These are phyloP conservation scores for Cataglyphis albicans DNA, from an alignment of 2,888 invertebrate genomes.

Conservation along the genomic window DNA sequence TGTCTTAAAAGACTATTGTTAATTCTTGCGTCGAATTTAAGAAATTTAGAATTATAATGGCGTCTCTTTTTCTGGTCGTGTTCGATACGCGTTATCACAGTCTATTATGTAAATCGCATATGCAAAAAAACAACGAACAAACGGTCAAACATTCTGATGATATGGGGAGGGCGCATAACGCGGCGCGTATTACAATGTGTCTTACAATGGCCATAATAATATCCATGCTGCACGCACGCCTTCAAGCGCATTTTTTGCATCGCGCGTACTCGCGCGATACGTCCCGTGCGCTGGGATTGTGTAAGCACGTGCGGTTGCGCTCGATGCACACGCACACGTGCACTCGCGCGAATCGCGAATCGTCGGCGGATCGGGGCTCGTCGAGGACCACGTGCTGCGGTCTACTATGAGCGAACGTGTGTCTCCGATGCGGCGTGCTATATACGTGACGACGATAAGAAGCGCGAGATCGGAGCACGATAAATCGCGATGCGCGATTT, in stretches of 20 bases:
- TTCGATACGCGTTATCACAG: slow-evolving; percentile 18
- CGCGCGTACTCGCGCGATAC: slow-evolving; percentile 23
- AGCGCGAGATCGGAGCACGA: slow-evolving; percentile 1
- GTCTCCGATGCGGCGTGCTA: slow-evolving; percentile 17
- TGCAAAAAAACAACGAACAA: not conserved
- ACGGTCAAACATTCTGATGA: not conserved
- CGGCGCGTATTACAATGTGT: slow-evolving; percentile 1
- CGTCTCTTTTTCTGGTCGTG: slow-evolving; percentile 13
- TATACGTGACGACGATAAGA: not conserved
- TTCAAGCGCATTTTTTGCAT: not conserved
- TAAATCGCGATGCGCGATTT: slow-evolving; percentile 16
- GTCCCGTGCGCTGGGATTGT: slow-evolving; percentile 15
- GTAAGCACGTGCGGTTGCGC: slow-evolving; percentile 25
- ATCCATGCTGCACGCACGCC: slow-evolving; percentile 15
- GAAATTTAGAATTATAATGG: slow-evolving; percentile 13
- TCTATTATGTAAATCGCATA: slow-evolving; percentile 14
- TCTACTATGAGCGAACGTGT: slow-evolving; percentile 50
- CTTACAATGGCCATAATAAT: slow-evolving; percentile 24
- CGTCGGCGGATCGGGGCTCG: slow-evolving; percentile 34
- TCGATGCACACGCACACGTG: slow-evolving; percentile 45
- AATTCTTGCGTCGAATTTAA: not conserved
- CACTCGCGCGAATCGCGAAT: slow-evolving; percentile 31
- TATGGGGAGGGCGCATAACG: not conserved
- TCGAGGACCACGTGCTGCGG: slow-evolving; percentile 62
- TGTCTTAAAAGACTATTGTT: not conserved